Evolutionary conservation across 2,797 vertebrate genomes (phyloP), one percentile per base, ranked within the genome.

Genomic region (Coreius guichenoti): DNA sequence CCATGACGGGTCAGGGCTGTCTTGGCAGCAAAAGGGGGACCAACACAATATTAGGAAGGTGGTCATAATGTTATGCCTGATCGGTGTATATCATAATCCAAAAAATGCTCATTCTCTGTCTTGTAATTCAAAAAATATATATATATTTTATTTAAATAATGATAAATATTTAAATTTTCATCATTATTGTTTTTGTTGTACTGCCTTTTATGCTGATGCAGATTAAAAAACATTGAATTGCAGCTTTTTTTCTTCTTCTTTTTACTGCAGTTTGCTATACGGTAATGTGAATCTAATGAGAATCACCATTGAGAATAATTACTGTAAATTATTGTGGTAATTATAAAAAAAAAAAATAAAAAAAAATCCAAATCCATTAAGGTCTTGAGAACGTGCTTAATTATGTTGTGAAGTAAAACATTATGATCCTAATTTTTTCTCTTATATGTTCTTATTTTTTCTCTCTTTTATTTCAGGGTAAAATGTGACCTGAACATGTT

Each of bases 281-380:
- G 26, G 5, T 74, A 74, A 74, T 76, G 49, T 36, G 49, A 76
- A n/a, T 76, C 49, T 56, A 76, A 56, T 56, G 74, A 56, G 49
- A n/a, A 76, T 56, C 31, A 76, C 47, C 47, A 19, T 17, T 31
- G 45, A 7, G 72, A 74, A 7, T 74, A 74, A 74, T 74, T 74
- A 74, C 47, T 12, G 72, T 26, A 31, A 74, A 74, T 74, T 29
- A 51, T 7, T 51, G 26, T 12, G 26, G 45, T 21, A 12, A 31
- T 74, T 74, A 19, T 26, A 4, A 2, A 17, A 45, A 17, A 3
- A 67, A 65, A 16, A 45, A 17, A 3, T 33, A 65, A 16, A 65
- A 17, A 6, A 1, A 47, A 73, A 19, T 19, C 14, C 4, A 45
- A 12, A 51, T 49, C 19, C 45, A 16, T 49, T 69, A 69, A n/a